Conservation (phyloP, 2,888 invertebrate species). For the Tridacna crocea region DNA sequence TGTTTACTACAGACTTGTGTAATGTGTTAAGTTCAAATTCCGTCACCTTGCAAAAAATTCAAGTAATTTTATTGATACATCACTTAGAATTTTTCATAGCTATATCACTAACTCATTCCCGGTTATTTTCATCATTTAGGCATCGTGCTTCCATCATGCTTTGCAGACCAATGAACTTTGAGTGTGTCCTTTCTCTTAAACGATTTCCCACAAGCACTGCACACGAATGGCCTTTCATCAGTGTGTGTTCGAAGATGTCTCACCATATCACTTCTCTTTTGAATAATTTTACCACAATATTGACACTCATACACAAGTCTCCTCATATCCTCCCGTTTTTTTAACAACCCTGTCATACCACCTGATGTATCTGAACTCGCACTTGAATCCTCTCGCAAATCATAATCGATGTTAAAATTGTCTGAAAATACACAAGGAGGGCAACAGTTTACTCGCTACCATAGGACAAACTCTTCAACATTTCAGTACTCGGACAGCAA, state of each 20-base stretch:
- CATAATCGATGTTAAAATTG: neutral
- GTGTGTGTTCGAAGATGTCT: constrained; percentile 40
- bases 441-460: neutral
- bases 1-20: too few relatives aligned
- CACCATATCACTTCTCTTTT: constrained; percentile 29
- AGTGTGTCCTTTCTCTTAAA: constrained; percentile 34
- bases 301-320: constrained; percentile 2
- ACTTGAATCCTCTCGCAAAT: neutral
- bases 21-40: too few relatives aligned
- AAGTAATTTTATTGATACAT: too few relatives aligned
- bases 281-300: constrained; percentile 15
- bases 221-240: constrained; percentile 37
- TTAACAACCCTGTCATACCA: neutral
- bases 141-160: neutral
- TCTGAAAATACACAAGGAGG: constrained; percentile 17
- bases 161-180: constrained; percentile 6
- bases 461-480: neutral
- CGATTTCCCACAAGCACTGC: constrained; percentile 20
- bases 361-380: neutral
- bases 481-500: neutral
- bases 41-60: too few relatives aligned
- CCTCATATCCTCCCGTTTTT: neutral
- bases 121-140: too few relatives aligned
- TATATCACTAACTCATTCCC: too few relatives aligned
- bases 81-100: too few relatives aligned